Conservation (phyloP, 1,140 invertebrate genomes). For the Choristoneura fumiferana region DNA sequence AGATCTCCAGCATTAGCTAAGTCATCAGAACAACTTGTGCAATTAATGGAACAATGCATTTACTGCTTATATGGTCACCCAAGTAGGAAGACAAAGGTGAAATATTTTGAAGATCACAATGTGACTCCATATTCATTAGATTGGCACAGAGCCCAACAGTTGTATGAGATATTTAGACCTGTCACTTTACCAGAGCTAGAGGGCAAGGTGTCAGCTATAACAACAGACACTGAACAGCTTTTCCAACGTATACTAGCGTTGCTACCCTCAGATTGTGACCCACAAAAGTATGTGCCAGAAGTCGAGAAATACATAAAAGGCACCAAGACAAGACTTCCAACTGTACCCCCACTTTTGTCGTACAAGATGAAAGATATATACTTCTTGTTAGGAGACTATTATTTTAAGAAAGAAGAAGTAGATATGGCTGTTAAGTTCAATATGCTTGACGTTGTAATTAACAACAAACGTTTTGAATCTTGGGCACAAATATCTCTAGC, state of each 20-base stretch:
- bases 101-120: conserved; percentile 90
- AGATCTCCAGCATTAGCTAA: conserved; percentile 79
- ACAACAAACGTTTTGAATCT: conserved; percentile 89
- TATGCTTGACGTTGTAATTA: conserved; percentile 88
- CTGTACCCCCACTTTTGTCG: conserved; percentile 69
- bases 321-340: conserved; percentile 76
- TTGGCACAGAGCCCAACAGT: conserved; percentile 86
- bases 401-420: conserved; percentile 92
- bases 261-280: conserved; percentile 84
- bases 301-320: conserved; percentile 85
- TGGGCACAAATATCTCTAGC: conserved; percentile 95
- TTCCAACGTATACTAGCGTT: conserved; percentile 87
- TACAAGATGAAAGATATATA: conserved; percentile 86
- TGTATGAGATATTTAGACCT: conserved; percentile 93
- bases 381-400: conserved; percentile 94
- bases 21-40: conserved; percentile 81
- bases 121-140: conserved; percentile 85
- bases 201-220: conserved; percentile 86
- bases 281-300: conserved; percentile 79
- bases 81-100: conserved; percentile 85
- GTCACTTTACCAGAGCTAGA: conserved; percentile 90
- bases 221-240: conserved; percentile 86
- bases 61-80: conserved; percentile 94
- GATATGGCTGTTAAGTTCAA: conserved; percentile 90
- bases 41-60: conserved; percentile 92